Evolutionary conservation across 2,797 vertebrate species (phyloP).

Genomic region (Eulemur coronatus): DNA sequence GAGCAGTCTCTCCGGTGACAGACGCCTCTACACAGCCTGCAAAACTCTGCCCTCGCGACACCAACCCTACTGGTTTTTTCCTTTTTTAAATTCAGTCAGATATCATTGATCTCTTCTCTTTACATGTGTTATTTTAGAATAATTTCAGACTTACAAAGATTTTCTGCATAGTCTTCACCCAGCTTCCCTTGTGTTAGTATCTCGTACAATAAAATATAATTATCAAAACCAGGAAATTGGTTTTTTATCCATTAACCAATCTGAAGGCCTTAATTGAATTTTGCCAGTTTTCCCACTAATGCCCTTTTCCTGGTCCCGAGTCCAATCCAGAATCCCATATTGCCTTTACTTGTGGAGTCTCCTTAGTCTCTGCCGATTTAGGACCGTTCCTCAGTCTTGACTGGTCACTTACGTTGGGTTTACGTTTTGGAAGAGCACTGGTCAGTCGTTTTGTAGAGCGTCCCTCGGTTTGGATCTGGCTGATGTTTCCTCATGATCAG

Average conservation of each 20-base stretch:
- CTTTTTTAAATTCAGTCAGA: background rate
- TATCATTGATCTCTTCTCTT: background rate
- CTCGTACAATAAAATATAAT: background rate
- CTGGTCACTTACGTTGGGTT: background rate
- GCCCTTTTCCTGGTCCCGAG: background rate
- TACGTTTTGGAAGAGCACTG: background rate
- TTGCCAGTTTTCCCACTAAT: background rate
- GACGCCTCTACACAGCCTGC: background rate
- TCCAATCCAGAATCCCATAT: background rate
- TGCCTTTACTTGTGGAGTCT: background rate
- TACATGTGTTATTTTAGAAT: background rate
- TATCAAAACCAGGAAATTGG: background rate
- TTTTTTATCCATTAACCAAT: background rate
- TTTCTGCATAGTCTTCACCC: background rate
- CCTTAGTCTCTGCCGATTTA: background rate
- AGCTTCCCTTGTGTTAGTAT: background rate
- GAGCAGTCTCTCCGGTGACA: background rate
- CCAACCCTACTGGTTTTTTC: background rate
- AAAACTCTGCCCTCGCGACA: no score
- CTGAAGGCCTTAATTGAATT: background rate
- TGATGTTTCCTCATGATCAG: background rate
- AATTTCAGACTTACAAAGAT: background rate
- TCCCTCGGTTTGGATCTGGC: background rate
- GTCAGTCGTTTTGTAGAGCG: no score
- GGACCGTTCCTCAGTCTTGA: background rate